phyloP scores from a whole-genome alignment of 2,113 vertebrate genomes.

The Hystrix brachyura region DNA sequence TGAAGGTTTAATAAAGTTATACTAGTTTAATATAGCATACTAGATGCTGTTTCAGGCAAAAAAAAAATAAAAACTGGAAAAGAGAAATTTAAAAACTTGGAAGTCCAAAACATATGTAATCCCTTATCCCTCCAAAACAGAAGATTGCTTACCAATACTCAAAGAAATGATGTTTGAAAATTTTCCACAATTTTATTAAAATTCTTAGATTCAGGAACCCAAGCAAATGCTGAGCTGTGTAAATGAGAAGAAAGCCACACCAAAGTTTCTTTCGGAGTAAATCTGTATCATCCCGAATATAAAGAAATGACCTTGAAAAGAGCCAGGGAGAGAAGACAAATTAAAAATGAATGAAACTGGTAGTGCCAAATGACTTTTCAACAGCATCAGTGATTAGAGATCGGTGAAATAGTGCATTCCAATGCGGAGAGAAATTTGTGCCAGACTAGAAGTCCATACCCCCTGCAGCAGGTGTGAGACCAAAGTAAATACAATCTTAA shows the following conservation, averaged over 20 bases:
- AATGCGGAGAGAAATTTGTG: neutral
- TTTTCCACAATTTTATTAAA: neutral
- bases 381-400: neutral
- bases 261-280: neutral
- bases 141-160: neutral
- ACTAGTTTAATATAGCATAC: neutral
- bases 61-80: neutral
- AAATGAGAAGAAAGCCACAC: neutral
- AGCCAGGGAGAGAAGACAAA: neutral
- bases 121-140: neutral
- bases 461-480: neutral
- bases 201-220: neutral
- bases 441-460: neutral
- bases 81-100: neutral
- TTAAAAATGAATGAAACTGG: neutral
- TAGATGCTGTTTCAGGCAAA: neutral
- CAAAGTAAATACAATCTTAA: neutral
- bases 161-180: conserved; percentile 55
- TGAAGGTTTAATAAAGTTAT: neutral
- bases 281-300: neutral
- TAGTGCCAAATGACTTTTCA: neutral
- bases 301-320: neutral
- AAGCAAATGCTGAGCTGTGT: neutral
- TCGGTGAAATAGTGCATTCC: neutral
- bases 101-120: neutral